phyloP scores from a whole-genome alignment of 2,113 vertebrate genomes.

The Psilopogon haemacephalus region DNA sequence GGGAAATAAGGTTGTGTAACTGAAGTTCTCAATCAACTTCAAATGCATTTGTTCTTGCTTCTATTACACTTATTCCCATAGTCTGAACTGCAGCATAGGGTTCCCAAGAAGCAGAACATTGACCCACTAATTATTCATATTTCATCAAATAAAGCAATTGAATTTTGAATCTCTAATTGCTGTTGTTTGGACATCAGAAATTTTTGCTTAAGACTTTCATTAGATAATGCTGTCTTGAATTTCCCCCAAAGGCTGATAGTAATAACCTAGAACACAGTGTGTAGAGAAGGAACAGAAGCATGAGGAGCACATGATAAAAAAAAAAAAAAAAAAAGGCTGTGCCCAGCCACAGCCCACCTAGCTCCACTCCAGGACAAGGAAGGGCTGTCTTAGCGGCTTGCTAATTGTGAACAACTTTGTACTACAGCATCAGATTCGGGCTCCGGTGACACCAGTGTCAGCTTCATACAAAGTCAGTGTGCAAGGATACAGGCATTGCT shows the following conservation, averaged over 20 bases:
- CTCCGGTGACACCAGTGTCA: neutral
- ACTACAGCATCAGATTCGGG: neutral
- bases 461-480: neutral
- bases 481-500: neutral
- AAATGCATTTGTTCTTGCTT: neutral
- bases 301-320: neutral
- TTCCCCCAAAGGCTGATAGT: neutral
- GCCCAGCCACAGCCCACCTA: neutral
- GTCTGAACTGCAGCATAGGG: neutral
- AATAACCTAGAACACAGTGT: neutral
- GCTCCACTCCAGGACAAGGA: neutral
- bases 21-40: neutral
- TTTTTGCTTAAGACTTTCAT: neutral
- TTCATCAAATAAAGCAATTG: neutral
- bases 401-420: accelerated
- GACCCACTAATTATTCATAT: neutral
- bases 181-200: neutral
- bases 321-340: neutral
- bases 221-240: neutral
- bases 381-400: neutral
- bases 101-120: neutral
- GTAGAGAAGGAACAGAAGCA: neutral
- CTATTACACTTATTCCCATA: neutral
- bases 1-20: neutral
- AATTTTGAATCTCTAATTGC: neutral